A percentile compares a stretch with the other conserved stretches of the same genome.
Evolutionary conservation across 1,140 invertebrate genomes (phyloP).

Genomic region (Arion vulgaris): DNA sequence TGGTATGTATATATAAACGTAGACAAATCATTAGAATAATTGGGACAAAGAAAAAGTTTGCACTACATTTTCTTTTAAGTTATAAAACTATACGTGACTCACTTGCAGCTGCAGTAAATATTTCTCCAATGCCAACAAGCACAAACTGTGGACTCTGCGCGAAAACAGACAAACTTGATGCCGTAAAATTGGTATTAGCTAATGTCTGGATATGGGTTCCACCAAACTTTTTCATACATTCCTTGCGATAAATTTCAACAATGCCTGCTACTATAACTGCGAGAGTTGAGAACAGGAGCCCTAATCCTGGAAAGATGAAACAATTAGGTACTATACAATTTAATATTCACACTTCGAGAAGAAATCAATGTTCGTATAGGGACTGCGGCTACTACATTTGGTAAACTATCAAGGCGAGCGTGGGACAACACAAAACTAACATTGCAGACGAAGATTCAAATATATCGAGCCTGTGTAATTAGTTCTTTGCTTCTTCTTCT

Average conservation of each 20-base stretch:
- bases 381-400: no score
- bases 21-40: no score
- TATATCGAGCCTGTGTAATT: no score
- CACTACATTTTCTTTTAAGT: no score
- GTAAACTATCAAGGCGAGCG: no score
- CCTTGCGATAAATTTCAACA: slow-evolving; percentile 71
- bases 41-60: no score
- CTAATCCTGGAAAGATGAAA: slow-evolving; percentile 60
- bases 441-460: no score
- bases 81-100: no score
- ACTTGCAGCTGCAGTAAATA: slow-evolving; percentile 70
- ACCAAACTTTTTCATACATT: slow-evolving; percentile 49
- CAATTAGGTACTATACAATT: neutral
- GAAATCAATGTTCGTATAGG: neutral
- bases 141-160: slow-evolving; percentile 74
- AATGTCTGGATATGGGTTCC: slow-evolving; percentile 50
- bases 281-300: slow-evolving; percentile 71
- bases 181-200: slow-evolving; percentile 52
- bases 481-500: no score
- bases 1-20: no score
- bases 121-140: slow-evolving; percentile 75
- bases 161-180: slow-evolving; percentile 62
- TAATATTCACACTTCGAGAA: neutral
- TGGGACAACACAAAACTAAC: no score
- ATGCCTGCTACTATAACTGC: slow-evolving; percentile 72